Evolutionary conservation across 2,113 vertebrate species (phyloP).

Genomic region (Ptyas mucosa): DNA sequence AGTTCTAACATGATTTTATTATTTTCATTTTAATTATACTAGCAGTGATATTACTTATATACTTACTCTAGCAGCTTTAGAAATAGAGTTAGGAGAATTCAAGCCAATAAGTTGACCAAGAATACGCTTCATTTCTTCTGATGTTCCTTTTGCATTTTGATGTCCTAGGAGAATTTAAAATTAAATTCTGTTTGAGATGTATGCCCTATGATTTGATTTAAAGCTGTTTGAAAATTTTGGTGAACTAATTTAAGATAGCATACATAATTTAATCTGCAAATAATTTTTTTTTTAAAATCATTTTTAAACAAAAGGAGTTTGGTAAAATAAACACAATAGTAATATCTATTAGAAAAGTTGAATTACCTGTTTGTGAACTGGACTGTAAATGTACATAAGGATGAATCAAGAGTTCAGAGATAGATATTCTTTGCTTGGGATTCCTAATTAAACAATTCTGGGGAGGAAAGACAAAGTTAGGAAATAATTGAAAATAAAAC

Average conservation of each 20-base stretch:
- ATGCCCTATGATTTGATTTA: background rate
- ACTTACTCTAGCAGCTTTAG: slow-evolving; percentile 88
- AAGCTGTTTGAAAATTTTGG: background rate
- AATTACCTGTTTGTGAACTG: slow-evolving; percentile 76
- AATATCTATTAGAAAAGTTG: slow-evolving; percentile 14
- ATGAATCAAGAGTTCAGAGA: slow-evolving; percentile 85
- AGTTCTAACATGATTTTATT: background rate
- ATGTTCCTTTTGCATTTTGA: slow-evolving; percentile 56
- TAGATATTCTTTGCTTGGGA: slow-evolving; percentile 88
- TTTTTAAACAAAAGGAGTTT: background rate
- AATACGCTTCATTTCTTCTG: slow-evolving; percentile 84
- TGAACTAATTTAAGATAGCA: background rate
- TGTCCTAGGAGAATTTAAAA: slow-evolving; percentile 54
- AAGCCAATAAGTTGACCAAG: slow-evolving; percentile 87
- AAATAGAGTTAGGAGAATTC: slow-evolving; percentile 93
- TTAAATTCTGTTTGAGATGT: background rate
- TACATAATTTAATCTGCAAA: background rate
- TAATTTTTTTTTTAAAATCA: no score
- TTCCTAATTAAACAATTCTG: slow-evolving; percentile 87
- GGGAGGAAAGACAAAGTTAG: background rate
- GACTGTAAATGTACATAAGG: slow-evolving; percentile 86
- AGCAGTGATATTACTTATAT: background rate
- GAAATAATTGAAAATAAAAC: background rate
- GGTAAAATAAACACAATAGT: background rate
- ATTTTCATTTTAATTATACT: background rate